Percentiles rank a stretch among this genome's conserved stretches.
Conservation (phyloP, 2,113 vertebrate genomes). For the Phrynocephalus versicolor region DNA sequence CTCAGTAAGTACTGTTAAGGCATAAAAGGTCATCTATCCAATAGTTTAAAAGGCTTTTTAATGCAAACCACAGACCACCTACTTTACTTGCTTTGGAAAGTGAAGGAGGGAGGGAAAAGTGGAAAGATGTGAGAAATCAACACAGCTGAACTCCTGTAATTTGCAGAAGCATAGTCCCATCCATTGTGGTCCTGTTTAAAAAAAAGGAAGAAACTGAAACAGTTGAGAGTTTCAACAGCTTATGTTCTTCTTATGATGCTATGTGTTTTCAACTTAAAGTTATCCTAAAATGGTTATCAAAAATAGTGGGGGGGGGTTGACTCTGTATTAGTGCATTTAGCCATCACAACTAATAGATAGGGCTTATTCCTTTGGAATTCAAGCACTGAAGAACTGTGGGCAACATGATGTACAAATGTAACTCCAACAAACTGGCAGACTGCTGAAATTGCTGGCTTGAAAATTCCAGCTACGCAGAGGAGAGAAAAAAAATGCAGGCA, state of each 20-base stretch:
- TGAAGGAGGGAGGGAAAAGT: not conserved
- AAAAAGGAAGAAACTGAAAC: not conserved
- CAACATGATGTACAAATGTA: too few species aligned
- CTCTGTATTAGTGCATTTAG: too few species aligned
- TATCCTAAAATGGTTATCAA: too few species aligned
- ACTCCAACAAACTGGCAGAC: too few species aligned
- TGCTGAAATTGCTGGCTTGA: too few species aligned
- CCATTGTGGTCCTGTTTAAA: not conserved
- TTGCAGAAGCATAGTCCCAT: slow-evolving; percentile 5
- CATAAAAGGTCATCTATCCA: slow-evolving; percentile 16
- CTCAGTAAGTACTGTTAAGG: not conserved
- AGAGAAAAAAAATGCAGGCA: too few species aligned
- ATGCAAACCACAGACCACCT: slow-evolving; percentile 25
- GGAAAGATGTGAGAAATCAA: not conserved
- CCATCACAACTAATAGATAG: too few species aligned
- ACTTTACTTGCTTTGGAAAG: slow-evolving; percentile 19
- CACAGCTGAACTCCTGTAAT: not conserved
- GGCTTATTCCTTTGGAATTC: too few species aligned
- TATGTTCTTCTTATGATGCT: not conserved
- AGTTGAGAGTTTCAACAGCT: not conserved
- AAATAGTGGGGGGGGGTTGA: too few species aligned
- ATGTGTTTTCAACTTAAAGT: not conserved
- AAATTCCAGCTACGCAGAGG: too few species aligned
- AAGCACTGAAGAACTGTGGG: too few species aligned
- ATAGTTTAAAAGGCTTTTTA: slow-evolving; percentile 8